Conservation (phyloP, 2,888 invertebrate genomes). For the Agrotis puta region DNA sequence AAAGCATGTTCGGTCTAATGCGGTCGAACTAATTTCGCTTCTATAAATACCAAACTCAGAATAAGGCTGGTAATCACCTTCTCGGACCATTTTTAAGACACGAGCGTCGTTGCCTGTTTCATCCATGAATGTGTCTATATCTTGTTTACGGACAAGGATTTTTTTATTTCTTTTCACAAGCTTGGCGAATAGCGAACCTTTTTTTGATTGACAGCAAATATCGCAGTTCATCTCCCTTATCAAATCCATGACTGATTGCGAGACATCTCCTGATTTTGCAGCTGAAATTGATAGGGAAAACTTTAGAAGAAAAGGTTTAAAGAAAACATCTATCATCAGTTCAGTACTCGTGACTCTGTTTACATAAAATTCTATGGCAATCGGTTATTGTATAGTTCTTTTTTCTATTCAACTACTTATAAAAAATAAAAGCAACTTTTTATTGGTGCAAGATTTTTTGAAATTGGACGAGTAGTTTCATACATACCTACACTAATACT, state of each 20-base stretch:
- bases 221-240: constrained; percentile 18
- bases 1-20: neutral
- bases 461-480: too few relatives aligned
- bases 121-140: constrained; percentile 23
- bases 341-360: too few relatives aligned
- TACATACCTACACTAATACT: too few relatives aligned
- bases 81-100: constrained; percentile 34
- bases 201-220: constrained; percentile 23
- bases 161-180: constrained; percentile 14
- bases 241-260: constrained; percentile 41
- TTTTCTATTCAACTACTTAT: too few relatives aligned
- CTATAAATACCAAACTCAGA: neutral
- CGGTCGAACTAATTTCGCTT: neutral
- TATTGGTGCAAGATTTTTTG: too few relatives aligned
- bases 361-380: too few relatives aligned
- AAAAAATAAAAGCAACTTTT: too few relatives aligned
- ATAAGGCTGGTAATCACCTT: constrained; percentile 29
- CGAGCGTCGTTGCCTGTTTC: constrained; percentile 14
- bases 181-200: constrained; percentile 12
- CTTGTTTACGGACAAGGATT: constrained; percentile 22
- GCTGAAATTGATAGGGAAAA: constrained; percentile 40
- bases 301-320: neutral
- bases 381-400: too few relatives aligned
- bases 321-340: neutral
- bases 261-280: constrained; percentile 45